These are phyloP conservation scores for Strigops habroptila DNA, from an alignment of 2,113 vertebrate species.

Conservation along the genomic window DNA sequence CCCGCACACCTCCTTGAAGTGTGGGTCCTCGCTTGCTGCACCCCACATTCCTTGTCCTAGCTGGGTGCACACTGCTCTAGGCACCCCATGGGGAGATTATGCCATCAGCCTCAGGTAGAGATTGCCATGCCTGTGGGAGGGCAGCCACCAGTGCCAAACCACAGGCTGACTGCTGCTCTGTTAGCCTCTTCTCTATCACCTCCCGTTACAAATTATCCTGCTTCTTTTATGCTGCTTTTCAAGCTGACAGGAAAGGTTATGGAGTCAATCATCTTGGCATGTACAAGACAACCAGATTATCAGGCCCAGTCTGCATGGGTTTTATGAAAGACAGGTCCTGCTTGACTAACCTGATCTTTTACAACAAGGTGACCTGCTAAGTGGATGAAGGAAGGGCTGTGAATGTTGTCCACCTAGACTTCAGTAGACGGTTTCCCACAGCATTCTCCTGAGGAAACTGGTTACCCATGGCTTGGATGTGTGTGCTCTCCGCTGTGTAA, in stretches of 20 bases:
- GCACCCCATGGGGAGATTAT: accelerated
- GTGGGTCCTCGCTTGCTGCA: not conserved
- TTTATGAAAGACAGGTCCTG: not conserved
- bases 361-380: not conserved
- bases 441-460: not conserved
- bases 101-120: not conserved
- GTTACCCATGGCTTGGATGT: not conserved
- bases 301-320: not conserved
- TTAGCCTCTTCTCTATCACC: no score
- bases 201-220: not conserved
- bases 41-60: no score
- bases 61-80: not conserved
- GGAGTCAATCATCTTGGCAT: not conserved
- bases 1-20: not conserved
- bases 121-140: not conserved
- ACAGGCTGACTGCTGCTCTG: not conserved
- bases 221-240: not conserved
- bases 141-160: not conserved
- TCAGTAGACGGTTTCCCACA: not conserved
- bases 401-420: not conserved
- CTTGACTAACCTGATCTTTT: not conserved
- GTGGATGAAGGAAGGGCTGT: not conserved
- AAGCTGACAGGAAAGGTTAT: not conserved
- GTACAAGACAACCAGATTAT: not conserved
- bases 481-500: not conserved